These are phyloP conservation scores for Thecophora atra DNA, from an alignment of 2,888 invertebrate genomes.

Conservation along the genomic window DNA sequence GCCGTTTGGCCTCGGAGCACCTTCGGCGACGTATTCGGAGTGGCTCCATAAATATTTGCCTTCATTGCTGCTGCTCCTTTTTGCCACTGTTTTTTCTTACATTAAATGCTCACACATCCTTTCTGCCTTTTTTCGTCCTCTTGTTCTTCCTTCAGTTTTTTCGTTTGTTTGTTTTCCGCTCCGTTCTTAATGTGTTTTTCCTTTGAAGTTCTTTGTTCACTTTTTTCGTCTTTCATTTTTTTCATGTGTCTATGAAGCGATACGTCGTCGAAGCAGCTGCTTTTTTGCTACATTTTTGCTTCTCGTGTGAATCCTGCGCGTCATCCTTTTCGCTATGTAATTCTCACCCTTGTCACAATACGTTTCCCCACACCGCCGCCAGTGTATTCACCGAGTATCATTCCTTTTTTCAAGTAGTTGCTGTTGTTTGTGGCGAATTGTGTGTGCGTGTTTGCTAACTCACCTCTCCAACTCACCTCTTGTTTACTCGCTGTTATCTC, in stretches of 20 bases:
- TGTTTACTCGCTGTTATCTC: slow-evolving; percentile 1
- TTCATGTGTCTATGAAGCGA: slow-evolving; percentile 4
- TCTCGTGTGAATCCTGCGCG: slow-evolving; percentile 33
- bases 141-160: too few relatives aligned
- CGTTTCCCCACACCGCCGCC: not conserved
- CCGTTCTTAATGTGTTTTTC: slow-evolving; percentile 19
- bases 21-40: slow-evolving; percentile 1
- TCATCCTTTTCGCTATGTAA: slow-evolving; percentile 33
- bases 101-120: slow-evolving; percentile 31
- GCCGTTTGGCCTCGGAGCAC: slow-evolving; percentile 20
- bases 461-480: not conserved
- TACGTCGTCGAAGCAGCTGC: slow-evolving; percentile 27
- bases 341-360: slow-evolving; percentile 22
- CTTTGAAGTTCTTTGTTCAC: slow-evolving; percentile 1
- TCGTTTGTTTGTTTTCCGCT: slow-evolving; percentile 12
- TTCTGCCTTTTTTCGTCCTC: not conserved
- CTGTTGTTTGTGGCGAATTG: slow-evolving; percentile 20
- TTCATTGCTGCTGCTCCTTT: not conserved
- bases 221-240: not conserved
- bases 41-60: slow-evolving; percentile 18
- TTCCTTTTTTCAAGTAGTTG: slow-evolving; percentile 7
- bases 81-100: not conserved
- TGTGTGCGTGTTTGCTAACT: not conserved
- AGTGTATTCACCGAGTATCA: not conserved
- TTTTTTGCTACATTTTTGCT: not conserved